A percentile compares a stretch with the other conserved stretches of the same genome.
Evolutionary conservation across 2,797 vertebrate species (phyloP).

Genomic region (Halcyon chelicuti): DNA sequence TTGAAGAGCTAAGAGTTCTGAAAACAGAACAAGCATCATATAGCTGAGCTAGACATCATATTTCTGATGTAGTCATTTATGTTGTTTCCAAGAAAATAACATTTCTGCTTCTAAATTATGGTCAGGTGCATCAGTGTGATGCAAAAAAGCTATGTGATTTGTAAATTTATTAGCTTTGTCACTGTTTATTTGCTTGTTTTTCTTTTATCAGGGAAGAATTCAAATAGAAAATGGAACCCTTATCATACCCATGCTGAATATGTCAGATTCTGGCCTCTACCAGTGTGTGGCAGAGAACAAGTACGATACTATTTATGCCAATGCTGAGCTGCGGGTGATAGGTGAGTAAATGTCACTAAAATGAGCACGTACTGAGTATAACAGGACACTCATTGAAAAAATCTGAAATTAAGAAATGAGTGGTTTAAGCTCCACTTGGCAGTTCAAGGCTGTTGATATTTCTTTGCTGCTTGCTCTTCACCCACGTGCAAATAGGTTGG

Average conservation of each 20-base stretch:
- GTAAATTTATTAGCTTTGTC: neutral
- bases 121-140: neutral
- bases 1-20: neutral
- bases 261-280: conserved; percentile 79
- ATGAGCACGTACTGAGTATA: neutral
- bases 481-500: neutral
- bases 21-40: neutral
- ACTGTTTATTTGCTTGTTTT: neutral
- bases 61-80: neutral
- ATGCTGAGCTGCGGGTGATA: conserved; percentile 75
- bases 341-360: conserved; percentile 70
- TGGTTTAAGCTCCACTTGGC: neutral
- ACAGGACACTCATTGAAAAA: neutral
- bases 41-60: accelerated
- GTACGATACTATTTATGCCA: conserved; percentile 74
- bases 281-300: conserved; percentile 80
- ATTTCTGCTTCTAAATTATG: neutral
- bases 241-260: conserved; percentile 69
- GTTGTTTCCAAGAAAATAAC: neutral
- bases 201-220: conserved; percentile 74
- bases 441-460: neutral
- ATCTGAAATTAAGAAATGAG: neutral
- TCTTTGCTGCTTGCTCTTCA: neutral
- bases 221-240: conserved; percentile 79
- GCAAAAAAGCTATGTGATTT: neutral